phyloP scores from a whole-genome alignment of 1,140 invertebrate species.

The Lepidurus arcticus region DNA sequence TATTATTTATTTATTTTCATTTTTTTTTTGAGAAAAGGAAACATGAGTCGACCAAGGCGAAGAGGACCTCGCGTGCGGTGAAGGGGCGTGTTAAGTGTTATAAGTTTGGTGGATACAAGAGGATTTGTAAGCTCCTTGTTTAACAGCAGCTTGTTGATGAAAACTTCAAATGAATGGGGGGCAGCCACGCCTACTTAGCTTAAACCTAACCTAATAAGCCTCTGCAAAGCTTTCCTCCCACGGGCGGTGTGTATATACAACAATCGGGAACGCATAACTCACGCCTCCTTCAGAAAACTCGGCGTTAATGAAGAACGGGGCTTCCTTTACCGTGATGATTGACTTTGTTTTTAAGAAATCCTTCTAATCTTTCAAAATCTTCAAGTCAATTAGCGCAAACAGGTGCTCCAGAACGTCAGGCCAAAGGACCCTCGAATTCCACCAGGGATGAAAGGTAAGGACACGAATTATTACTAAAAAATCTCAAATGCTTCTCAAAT shows the following conservation, averaged over 20 bases:
- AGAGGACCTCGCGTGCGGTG: constrained; percentile 1
- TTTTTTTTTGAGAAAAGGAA: background rate
- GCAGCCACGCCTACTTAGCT: constrained; percentile 10
- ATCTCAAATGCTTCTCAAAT: no score
- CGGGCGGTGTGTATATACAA: background rate
- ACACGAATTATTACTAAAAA: no score
- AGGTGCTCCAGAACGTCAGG: background rate
- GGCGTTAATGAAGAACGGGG: background rate
- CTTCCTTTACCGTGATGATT: background rate
- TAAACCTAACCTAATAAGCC: constrained; percentile 16
- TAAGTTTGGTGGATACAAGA: background rate
- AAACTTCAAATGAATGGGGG: background rate
- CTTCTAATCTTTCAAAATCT: background rate
- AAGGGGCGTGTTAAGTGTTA: constrained; percentile 8
- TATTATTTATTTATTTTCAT: background rate
- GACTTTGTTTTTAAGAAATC: background rate
- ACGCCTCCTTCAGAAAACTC: background rate
- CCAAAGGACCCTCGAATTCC: no score
- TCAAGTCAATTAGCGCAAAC: background rate
- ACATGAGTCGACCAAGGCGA: background rate
- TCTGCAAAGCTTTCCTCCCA: background rate
- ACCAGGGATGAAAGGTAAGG: no score
- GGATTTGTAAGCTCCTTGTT: constrained; percentile 1
- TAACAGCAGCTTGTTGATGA: background rate
- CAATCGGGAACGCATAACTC: background rate